Evolutionary conservation across 2,113 vertebrate species (phyloP).

Genomic region (Lepus americanus): DNA sequence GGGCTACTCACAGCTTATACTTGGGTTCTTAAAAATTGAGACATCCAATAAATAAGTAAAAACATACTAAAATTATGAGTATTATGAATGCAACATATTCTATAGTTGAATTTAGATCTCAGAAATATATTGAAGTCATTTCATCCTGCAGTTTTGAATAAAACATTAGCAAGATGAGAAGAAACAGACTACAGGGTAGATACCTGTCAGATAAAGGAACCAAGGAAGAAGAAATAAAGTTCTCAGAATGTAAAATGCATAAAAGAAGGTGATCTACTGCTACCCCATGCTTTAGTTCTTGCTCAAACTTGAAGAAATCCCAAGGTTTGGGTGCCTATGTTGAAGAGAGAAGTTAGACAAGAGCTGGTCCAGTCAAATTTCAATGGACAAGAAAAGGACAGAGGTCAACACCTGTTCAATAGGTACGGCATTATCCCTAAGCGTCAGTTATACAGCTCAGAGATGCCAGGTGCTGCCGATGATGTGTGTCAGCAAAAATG

Average conservation of each 20-base stretch:
- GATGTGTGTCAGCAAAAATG: neutral
- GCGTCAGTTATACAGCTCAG: neutral
- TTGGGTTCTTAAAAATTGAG: neutral
- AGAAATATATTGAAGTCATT: neutral
- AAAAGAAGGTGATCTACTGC: neutral
- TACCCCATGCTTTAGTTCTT: neutral
- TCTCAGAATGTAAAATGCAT: neutral
- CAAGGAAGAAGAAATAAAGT: neutral
- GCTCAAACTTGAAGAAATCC: neutral
- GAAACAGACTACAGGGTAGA: neutral
- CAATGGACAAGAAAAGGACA: neutral
- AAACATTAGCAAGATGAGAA: neutral
- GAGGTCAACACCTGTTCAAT: neutral
- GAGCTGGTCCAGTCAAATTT: neutral
- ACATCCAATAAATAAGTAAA: neutral
- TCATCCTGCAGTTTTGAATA: neutral
- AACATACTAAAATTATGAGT: neutral
- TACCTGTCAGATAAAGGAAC: neutral
- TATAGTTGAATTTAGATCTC: neutral
- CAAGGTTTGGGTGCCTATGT: neutral
- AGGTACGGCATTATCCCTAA: neutral
- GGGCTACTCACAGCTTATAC: neutral
- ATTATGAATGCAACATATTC: neutral
- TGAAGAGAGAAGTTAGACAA: neutral
- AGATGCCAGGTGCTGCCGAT: neutral